phyloP scores from a whole-genome alignment of 2,797 vertebrate species.

The Paramormyrops hopkinsi region DNA sequence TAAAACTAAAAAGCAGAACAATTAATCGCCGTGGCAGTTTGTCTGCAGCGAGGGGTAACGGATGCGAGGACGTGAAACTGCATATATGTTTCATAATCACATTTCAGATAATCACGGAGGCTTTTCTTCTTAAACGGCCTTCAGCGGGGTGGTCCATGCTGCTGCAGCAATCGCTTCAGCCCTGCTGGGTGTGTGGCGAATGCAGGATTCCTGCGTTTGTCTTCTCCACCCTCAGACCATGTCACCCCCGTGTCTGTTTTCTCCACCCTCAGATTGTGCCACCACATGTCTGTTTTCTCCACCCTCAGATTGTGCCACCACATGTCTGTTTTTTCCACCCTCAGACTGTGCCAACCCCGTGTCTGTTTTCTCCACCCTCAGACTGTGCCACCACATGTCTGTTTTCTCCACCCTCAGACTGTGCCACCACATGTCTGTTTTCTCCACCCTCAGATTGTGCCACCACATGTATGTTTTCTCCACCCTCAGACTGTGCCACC shows the following conservation, averaged over 20 bases:
- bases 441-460: constrained; percentile 39
- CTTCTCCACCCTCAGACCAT: background rate
- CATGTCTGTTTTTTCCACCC: background rate
- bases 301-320: background rate
- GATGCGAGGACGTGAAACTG: constrained; percentile 30
- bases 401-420: background rate
- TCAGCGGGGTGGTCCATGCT: background rate
- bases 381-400: background rate
- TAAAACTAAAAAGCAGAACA: constrained; percentile 48
- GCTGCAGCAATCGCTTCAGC: background rate
- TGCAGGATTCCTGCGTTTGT: background rate
- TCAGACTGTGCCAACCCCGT: background rate
- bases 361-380: background rate
- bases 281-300: constrained; percentile 39
- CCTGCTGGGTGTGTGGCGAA: background rate
- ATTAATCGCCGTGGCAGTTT: constrained; percentile 45
- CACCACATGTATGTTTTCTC: background rate
- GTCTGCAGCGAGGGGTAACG: constrained; percentile 31
- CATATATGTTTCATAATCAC: constrained; percentile 40
- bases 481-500: constrained; percentile 16
- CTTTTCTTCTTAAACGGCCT: constrained; percentile 1
- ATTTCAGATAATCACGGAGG: constrained; percentile 38
- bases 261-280: constrained; percentile 6
- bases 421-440: constrained; percentile 38
- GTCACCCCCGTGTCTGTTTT: background rate